A percentile compares a stretch with the other conserved stretches of the same genome.
Conservation (phyloP, 2,888 invertebrate species). For the Cataglyphis cursor region DNA sequence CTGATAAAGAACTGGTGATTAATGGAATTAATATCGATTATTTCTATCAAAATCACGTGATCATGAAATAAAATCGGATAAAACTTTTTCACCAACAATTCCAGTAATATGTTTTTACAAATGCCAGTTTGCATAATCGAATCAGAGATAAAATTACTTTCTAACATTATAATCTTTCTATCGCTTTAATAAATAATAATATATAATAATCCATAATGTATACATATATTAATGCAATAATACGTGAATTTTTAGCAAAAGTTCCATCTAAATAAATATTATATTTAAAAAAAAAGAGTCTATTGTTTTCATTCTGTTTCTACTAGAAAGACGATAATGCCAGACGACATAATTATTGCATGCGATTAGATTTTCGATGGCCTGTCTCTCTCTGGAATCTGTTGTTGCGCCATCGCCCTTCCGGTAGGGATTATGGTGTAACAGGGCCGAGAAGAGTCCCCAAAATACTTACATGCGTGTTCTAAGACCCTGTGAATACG, state of each 20-base stretch:
- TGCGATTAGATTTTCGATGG: background rate
- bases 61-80: background rate
- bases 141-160: background rate
- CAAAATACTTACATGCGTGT: constrained; percentile 75
- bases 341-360: background rate
- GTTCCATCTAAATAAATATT: background rate
- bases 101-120: background rate
- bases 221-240: no score
- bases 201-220: background rate
- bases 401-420: constrained; percentile 60
- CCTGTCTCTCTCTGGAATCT: background rate
- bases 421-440: constrained; percentile 44
- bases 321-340: background rate
- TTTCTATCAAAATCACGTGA: background rate
- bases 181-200: background rate
- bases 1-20: background rate
- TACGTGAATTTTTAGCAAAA: no score
- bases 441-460: constrained; percentile 65
- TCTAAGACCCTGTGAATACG: constrained; percentile 79
- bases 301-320: background rate
- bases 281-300: background rate
- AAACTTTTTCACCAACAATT: background rate
- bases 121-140: background rate
- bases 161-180: constrained; percentile 1
- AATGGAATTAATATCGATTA: background rate